Percentiles rank a stretch among this genome's conserved stretches.
Evolutionary conservation across 2,888 invertebrate species (phyloP).

Genomic region (Tillus elongatus): DNA sequence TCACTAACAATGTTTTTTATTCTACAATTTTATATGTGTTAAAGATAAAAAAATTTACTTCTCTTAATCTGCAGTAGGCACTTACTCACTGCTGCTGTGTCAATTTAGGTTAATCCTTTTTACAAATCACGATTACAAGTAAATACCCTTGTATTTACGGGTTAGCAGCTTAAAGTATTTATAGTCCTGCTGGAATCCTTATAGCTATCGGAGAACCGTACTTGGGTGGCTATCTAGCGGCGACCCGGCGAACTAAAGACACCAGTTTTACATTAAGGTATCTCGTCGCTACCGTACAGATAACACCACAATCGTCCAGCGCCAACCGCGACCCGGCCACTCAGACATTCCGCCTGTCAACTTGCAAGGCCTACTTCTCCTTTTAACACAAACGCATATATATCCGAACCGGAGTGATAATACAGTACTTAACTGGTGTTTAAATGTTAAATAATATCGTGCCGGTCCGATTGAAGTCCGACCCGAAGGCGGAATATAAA

Average conservation of each 20-base stretch:
- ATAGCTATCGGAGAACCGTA: no score
- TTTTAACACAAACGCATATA: slow-evolving; percentile 36
- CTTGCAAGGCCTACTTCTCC: slow-evolving; percentile 28
- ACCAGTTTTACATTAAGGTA: slow-evolving; percentile 40
- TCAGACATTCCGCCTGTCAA: slow-evolving; percentile 15
- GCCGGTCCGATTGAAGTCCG: slow-evolving; percentile 29
- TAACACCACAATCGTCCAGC: slow-evolving; percentile 33
- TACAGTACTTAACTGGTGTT: slow-evolving; percentile 40
- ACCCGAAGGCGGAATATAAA: neutral
- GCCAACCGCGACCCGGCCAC: neutral
- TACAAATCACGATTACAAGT: no score
- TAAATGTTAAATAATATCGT: slow-evolving; percentile 39
- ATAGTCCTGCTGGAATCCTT: no score
- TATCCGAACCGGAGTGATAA: slow-evolving; percentile 36
- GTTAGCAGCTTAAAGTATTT: no score
- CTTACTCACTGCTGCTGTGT: no score
- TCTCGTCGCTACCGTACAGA: slow-evolving; percentile 40
- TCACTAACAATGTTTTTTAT: no score
- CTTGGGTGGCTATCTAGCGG: slow-evolving; percentile 40
- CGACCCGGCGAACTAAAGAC: slow-evolving; percentile 33
- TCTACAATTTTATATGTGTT: no score
- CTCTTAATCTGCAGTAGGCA: no score
- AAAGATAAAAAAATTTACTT: no score
- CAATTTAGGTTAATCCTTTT: no score
- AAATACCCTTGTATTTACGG: no score